phyloP scores from a whole-genome alignment of 2,797 vertebrate genomes.

The Synanceia verrucosa region DNA sequence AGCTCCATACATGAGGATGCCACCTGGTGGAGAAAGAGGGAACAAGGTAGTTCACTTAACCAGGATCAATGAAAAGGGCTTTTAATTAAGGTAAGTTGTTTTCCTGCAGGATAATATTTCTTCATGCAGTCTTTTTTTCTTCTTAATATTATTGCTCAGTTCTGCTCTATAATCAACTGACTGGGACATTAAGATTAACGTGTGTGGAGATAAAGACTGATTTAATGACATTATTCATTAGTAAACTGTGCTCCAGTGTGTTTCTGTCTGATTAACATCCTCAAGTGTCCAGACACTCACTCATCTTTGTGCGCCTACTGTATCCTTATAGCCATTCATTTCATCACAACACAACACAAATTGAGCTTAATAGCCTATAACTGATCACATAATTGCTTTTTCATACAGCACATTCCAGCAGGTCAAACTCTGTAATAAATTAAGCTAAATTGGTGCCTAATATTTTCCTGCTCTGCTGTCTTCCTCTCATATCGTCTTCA shows the following conservation, averaged over 20 bases:
- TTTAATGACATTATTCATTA: slow-evolving; percentile 36
- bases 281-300: slow-evolving; percentile 29
- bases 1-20: slow-evolving; percentile 95
- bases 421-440: slow-evolving; percentile 74
- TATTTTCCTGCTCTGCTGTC: slow-evolving; percentile 55
- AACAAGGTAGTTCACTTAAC: not conserved
- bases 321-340: slow-evolving; percentile 67
- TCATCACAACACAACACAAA: slow-evolving; percentile 66
- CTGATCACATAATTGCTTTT: slow-evolving; percentile 75
- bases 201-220: slow-evolving; percentile 37
- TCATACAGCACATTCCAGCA: slow-evolving; percentile 59
- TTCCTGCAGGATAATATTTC: not conserved
- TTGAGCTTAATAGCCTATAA: slow-evolving; percentile 75
- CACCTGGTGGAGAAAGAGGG: slow-evolving; percentile 83
- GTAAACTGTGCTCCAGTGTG: slow-evolving; percentile 25
- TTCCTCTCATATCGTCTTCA: slow-evolving; percentile 55
- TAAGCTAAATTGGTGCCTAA: slow-evolving; percentile 40
- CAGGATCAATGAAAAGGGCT: not conserved
- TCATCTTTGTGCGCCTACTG: slow-evolving; percentile 54
- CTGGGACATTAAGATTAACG: slow-evolving; percentile 11
- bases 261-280: slow-evolving; percentile 22
- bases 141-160: not conserved
- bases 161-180: not conserved
- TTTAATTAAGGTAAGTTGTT: not conserved
- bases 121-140: not conserved